These are phyloP conservation scores for Lacanobia wlatinum DNA, from an alignment of 2,888 invertebrate species.

Conservation along the genomic window DNA sequence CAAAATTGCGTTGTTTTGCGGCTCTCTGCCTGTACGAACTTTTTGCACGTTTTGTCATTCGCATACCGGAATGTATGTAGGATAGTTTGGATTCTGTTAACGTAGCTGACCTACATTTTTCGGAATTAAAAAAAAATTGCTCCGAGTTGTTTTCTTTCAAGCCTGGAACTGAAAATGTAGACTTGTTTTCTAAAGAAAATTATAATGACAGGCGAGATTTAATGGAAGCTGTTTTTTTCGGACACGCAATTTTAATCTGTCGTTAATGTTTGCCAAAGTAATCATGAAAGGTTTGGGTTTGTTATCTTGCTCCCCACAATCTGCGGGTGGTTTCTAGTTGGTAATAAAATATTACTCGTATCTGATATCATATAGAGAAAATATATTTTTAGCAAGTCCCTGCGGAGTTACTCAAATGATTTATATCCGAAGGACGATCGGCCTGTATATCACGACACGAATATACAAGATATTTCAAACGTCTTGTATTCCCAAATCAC, in stretches of 20 bases:
- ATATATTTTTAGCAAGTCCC: slow-evolving; percentile 49
- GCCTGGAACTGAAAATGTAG: slow-evolving; percentile 26
- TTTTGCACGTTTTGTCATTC: slow-evolving; percentile 63
- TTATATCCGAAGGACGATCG: slow-evolving; percentile 46
- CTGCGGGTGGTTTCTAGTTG: slow-evolving; percentile 38
- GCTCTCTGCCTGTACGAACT: slow-evolving; percentile 58
- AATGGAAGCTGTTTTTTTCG: background rate
- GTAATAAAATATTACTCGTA: slow-evolving; percentile 48
- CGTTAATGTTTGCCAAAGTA: slow-evolving; percentile 19
- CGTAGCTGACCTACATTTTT: slow-evolving; percentile 54
- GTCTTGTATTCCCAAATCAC: slow-evolving; percentile 57
- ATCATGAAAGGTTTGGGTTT: slow-evolving; percentile 24
- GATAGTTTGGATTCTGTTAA: slow-evolving; percentile 52
- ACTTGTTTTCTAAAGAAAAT: slow-evolving; percentile 42
- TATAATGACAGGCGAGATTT: slow-evolving; percentile 29
- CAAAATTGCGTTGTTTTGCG: slow-evolving; percentile 67
- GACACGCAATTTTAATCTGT: slow-evolving; percentile 4
- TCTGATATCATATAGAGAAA: slow-evolving; percentile 36
- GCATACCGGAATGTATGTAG: slow-evolving; percentile 30
- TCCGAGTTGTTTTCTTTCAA: slow-evolving; percentile 27
- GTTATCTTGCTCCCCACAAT: slow-evolving; percentile 24
- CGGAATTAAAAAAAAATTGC: slow-evolving; percentile 49
- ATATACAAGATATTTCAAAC: slow-evolving; percentile 50
- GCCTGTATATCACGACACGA: slow-evolving; percentile 35
- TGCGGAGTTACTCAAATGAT: slow-evolving; percentile 53